These are phyloP conservation scores for Laticauda laticaudata DNA, from an alignment of 2,113 vertebrate genomes.

Conservation along the genomic window DNA sequence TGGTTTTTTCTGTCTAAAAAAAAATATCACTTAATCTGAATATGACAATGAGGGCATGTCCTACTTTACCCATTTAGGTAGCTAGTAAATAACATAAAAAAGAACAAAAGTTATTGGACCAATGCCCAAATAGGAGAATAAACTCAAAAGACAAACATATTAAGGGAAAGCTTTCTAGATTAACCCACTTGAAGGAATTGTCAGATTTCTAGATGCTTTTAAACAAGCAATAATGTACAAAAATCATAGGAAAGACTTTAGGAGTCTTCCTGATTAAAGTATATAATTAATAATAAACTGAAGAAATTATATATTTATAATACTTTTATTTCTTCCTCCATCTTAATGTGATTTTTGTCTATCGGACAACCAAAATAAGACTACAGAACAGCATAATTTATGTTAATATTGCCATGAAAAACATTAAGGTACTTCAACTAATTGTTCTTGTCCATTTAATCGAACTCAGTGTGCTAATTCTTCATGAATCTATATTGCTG, in stretches of 20 bases:
- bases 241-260: slow-evolving; percentile 32
- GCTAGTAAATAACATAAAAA: slow-evolving; percentile 56
- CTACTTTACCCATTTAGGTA: slow-evolving; percentile 33
- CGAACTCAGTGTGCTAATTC: slow-evolving; percentile 2
- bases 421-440: slow-evolving; percentile 21
- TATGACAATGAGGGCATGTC: slow-evolving; percentile 39
- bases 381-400: neutral
- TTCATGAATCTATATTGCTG: neutral
- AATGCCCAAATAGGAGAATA: slow-evolving; percentile 59
- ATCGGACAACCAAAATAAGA: slow-evolving; percentile 37
- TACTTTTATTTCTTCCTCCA: slow-evolving; percentile 25
- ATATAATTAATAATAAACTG: slow-evolving; percentile 43
- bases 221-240: slow-evolving; percentile 32
- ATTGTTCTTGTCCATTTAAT: neutral
- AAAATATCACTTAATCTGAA: slow-evolving; percentile 43
- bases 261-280: slow-evolving; percentile 46
- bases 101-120: slow-evolving; percentile 55
- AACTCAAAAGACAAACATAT: slow-evolving; percentile 39
- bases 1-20: slow-evolving; percentile 5
- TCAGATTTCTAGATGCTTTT: slow-evolving; percentile 43
- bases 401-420: slow-evolving; percentile 13
- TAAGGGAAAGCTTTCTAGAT: slow-evolving; percentile 59
- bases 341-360: slow-evolving; percentile 43
- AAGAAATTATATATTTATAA: slow-evolving; percentile 44
- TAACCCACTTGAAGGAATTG: slow-evolving; percentile 45